Evolutionary conservation across 2,113 vertebrate species (phyloP), one percentile per base, ranked within the genome.

Genomic region (Scomber colias): DNA sequence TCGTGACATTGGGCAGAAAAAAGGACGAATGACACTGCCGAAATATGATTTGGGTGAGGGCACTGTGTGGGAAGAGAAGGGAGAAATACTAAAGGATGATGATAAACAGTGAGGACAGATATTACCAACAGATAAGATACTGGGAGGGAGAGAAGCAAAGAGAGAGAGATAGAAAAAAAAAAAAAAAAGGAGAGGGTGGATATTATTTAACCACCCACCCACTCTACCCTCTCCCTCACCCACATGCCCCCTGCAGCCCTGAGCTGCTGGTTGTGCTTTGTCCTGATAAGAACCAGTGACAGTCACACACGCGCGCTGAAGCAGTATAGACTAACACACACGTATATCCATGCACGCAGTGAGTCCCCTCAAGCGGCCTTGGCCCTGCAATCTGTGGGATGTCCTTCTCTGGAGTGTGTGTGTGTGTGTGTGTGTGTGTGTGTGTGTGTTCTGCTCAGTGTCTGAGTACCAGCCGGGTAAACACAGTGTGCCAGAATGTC

Each of bases 221-320:
- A 76, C 77, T 45, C 72, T 15, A 15, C 24, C 72, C 77, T 67
- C 77, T 74, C 50, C 53, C 66, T 62, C 73, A 77, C 85, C 81
- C 84, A 3, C 66, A 65, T 71, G 79, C 74, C 79, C 83, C 87
- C 86, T 74, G 86, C 81, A 85, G 84, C 88, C 84, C 82, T 79
- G 48, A 73, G 81, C 83, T 90, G 84, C 79, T 84, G 85, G 87
- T 88, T 92, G 91, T 93, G 94, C 89, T 93, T 81, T 82, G 77
- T 86, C 79, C 91, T 92, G 95, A 94, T 94, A 94, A 94, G 91
- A 92, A 83, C 81, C 92, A 81, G 72, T 68, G 79, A 84, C 91
- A 87, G 79, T 77, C 80, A 50, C 71, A 77, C 75, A 78, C 71
- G 40, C 71, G 40, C 6, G 44, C 80, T 65, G 35, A 74, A 79